These are phyloP conservation scores for Chrysochloris asiatica DNA, from an alignment of 2,113 vertebrate genomes.

Conservation along the genomic window DNA sequence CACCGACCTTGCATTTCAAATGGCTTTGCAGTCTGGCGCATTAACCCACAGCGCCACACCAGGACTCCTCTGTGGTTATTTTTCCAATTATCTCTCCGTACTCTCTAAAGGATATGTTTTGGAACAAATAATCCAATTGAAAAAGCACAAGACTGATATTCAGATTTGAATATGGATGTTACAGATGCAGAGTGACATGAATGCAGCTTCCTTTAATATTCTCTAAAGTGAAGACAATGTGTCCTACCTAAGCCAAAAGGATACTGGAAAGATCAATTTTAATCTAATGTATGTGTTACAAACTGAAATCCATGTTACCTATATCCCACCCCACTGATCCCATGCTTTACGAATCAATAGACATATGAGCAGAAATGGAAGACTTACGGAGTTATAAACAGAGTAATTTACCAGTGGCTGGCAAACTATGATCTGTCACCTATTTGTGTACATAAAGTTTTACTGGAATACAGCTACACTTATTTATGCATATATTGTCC, in stretches of 20 bases:
- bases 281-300: background rate
- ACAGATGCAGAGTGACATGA: background rate
- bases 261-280: background rate
- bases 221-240: background rate
- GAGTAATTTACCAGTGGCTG: background rate
- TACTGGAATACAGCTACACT: background rate
- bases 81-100: too few species aligned
- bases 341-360: too few species aligned
- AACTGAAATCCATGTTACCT: background rate
- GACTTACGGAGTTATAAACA: background rate
- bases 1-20: too few species aligned
- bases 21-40: too few species aligned
- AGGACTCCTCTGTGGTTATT: too few species aligned
- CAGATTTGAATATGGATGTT: background rate
- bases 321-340: background rate
- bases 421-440: background rate
- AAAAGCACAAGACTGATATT: background rate
- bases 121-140: background rate
- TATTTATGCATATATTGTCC: background rate
- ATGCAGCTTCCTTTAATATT: background rate
- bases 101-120: constrained; percentile 23
- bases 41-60: too few species aligned
- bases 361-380: background rate
- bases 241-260: background rate
- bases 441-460: constrained; percentile 11